phyloP scores from a whole-genome alignment of 2,113 vertebrate species.

The Microtus pennsylvanicus region DNA sequence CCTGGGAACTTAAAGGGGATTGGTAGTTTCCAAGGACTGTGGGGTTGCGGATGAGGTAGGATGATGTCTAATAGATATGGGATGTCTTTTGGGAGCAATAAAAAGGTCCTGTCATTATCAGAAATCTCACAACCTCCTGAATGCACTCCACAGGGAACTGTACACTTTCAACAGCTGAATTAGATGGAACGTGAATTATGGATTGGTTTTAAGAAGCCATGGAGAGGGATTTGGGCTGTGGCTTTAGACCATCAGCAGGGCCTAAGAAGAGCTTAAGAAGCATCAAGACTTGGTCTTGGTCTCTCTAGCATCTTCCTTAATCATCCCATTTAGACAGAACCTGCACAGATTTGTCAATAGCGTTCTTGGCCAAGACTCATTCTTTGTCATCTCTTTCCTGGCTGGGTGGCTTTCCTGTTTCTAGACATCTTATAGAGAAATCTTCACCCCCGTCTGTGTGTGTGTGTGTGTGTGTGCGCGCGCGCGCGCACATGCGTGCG shows the following conservation, averaged over 20 bases:
- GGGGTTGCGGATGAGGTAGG: not conserved
- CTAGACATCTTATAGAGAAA: not conserved
- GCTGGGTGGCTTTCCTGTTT: not conserved
- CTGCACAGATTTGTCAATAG: not conserved
- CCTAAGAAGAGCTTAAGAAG: no score
- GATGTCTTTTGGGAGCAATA: not conserved
- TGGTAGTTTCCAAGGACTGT: not conserved
- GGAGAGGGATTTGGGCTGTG: not conserved
- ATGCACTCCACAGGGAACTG: not conserved
- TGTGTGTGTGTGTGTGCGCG: no score
- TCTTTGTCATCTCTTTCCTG: not conserved
- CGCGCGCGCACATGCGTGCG: fast-evolving
- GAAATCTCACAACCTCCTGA: not conserved
- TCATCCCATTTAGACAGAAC: not conserved
- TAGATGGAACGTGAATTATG: not conserved
- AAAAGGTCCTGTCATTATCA: not conserved
- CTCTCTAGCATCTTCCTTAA: not conserved
- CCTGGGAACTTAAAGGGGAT: not conserved
- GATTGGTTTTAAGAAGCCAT: not conserved
- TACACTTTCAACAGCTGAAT: not conserved
- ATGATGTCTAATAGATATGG: no score
- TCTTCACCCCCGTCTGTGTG: no score
- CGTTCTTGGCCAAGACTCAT: not conserved
- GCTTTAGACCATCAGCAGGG: not conserved
- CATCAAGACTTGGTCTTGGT: not conserved